Percentiles rank a stretch among this genome's conserved stretches.
Evolutionary conservation across 2,113 vertebrate species (phyloP).

Genomic region (Diglossa brunneiventris): DNA sequence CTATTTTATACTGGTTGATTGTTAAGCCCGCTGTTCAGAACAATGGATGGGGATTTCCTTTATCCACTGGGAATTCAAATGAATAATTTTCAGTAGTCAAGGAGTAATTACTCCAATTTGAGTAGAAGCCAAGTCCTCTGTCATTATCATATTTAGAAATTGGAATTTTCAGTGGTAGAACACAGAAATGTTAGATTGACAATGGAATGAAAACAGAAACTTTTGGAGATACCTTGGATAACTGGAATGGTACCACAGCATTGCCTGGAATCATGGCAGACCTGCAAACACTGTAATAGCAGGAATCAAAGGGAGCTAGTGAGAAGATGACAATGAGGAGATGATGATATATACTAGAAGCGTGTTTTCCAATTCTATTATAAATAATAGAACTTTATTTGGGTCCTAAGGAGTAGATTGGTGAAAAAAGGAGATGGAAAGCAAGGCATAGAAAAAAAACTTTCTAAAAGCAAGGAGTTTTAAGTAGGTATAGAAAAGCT

Average conservation of each 20-base stretch:
- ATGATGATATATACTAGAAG: slow-evolving; percentile 24
- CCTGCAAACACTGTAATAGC: neutral
- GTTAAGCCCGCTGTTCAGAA: neutral
- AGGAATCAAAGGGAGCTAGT: slow-evolving; percentile 8
- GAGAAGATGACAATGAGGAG: slow-evolving; percentile 15
- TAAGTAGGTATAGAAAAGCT: neutral
- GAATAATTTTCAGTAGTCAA: neutral
- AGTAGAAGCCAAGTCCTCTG: neutral
- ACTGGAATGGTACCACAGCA: neutral
- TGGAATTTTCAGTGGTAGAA: neutral
- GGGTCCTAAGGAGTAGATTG: neutral
- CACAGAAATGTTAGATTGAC: neutral
- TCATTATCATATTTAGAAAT: neutral
- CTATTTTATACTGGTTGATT: neutral
- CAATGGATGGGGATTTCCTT: neutral
- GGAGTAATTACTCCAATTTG: neutral
- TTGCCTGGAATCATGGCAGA: neutral
- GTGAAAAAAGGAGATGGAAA: neutral
- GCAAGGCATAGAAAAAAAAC: neutral
- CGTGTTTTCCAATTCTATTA: neutral
- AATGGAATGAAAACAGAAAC: neutral
- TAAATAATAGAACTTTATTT: slow-evolving; percentile 7
- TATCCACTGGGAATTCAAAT: neutral
- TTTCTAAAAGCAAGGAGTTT: neutral
- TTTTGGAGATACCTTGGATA: neutral